Evolutionary conservation across 2,888 invertebrate genomes (phyloP).

Genomic region (Clivina fossor): DNA sequence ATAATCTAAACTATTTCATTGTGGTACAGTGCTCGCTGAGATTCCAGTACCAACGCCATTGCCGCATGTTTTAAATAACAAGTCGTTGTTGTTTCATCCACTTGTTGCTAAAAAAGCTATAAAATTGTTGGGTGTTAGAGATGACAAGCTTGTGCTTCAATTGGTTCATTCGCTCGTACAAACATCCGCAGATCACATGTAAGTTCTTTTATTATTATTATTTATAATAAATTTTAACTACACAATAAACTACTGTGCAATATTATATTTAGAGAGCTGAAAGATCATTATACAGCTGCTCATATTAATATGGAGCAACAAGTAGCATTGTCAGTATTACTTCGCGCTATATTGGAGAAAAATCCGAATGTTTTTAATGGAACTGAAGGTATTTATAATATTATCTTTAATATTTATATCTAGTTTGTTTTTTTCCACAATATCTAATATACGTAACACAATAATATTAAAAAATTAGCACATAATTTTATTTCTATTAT

Average conservation of each 20-base stretch:
- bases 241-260: too few species aligned
- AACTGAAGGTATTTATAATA: slow-evolving; percentile 60
- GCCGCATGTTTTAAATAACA: slow-evolving; percentile 85
- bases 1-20: too few species aligned
- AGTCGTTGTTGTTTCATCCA: slow-evolving; percentile 90
- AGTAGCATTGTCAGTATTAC: slow-evolving; percentile 79
- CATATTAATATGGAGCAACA: slow-evolving; percentile 74
- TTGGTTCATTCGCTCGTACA: slow-evolving; percentile 85
- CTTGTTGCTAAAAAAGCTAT: slow-evolving; percentile 93
- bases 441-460: too few species aligned
- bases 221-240: too few species aligned
- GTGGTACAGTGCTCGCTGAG: slow-evolving; percentile 80
- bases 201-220: slow-evolving; percentile 49
- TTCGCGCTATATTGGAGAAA: slow-evolving; percentile 82
- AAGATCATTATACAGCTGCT: slow-evolving; percentile 77
- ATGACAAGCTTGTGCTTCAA: slow-evolving; percentile 85
- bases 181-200: slow-evolving; percentile 93
- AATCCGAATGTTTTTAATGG: slow-evolving; percentile 87
- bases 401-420: too few species aligned
- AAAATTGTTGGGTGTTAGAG: slow-evolving; percentile 80
- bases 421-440: too few species aligned
- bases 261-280: slow-evolving; percentile 77
- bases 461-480: too few species aligned
- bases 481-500: too few species aligned
- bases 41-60: slow-evolving; percentile 93